Percentiles rank a stretch among this genome's conserved stretches.
These are phyloP conservation scores for Drosophila anomalata DNA, from an alignment of 2,888 invertebrate genomes.

Conservation along the genomic window DNA sequence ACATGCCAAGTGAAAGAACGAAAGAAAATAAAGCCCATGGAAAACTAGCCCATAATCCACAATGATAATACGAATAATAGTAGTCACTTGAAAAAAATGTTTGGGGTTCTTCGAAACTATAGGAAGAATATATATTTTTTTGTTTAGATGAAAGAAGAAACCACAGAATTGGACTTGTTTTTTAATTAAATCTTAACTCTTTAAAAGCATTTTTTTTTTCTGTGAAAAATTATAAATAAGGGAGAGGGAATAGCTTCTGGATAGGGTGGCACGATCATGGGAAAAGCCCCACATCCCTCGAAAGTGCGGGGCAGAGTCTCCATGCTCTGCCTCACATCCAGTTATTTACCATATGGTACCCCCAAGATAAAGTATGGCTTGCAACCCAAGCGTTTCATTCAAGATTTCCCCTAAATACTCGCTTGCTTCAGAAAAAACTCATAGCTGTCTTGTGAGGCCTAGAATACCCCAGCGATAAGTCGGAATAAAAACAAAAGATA, in stretches of 20 bases:
- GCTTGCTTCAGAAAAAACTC: slow-evolving; percentile 40
- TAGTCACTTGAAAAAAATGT: slow-evolving; percentile 15
- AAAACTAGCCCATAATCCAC: slow-evolving; percentile 42
- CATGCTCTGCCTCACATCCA: slow-evolving; percentile 15
- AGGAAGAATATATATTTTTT: not conserved
- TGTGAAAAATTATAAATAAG: slow-evolving; percentile 20
- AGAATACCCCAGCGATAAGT: not conserved
- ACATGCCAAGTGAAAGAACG: slow-evolving; percentile 48
- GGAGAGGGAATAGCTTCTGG: slow-evolving; percentile 10
- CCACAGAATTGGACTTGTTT: too few relatives aligned
- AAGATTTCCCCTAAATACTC: slow-evolving; percentile 31
- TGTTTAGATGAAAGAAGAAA: too few relatives aligned
- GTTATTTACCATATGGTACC: slow-evolving; percentile 11
- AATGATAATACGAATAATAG: slow-evolving; percentile 37
- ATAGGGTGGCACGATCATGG: slow-evolving; percentile 25
- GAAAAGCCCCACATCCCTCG: slow-evolving; percentile 11
- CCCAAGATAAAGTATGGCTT: not conserved
- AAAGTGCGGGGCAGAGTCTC: slow-evolving; percentile 10
- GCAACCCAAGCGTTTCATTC: slow-evolving; percentile 10
- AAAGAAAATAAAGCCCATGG: slow-evolving; percentile 15
- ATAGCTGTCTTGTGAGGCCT: not conserved
- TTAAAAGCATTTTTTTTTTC: not conserved
- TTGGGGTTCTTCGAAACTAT: too few relatives aligned
- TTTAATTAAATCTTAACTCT: too few relatives aligned
- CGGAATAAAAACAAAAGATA: slow-evolving; percentile 3